phyloP scores from a whole-genome alignment of 2,888 invertebrate genomes.

The Himalopsyche kuldschensis region DNA sequence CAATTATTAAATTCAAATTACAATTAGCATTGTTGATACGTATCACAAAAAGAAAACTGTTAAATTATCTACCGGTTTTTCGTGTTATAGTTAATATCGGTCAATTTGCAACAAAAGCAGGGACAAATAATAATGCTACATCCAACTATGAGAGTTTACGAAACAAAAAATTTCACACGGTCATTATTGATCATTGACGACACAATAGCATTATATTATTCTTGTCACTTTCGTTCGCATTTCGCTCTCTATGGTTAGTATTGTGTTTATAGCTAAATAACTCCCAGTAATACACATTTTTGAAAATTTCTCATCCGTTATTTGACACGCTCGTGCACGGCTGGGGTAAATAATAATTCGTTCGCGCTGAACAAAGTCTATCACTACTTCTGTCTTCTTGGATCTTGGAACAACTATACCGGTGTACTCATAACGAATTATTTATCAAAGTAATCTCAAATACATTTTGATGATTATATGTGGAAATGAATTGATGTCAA shows the following conservation, averaged over 20 bases:
- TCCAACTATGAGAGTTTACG: background rate
- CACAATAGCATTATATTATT: background rate
- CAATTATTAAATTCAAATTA: too few species aligned
- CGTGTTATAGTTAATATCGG: background rate
- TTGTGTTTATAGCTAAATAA: background rate
- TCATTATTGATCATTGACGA: background rate
- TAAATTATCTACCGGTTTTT: background rate
- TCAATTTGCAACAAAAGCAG: background rate
- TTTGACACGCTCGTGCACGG: background rate
- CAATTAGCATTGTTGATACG: too few species aligned
- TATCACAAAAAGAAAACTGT: background rate
- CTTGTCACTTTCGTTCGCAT: background rate
- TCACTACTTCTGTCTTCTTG: too few species aligned
- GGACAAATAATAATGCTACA: background rate
- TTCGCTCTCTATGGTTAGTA: background rate
- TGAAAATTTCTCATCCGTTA: background rate
- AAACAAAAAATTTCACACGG: background rate
- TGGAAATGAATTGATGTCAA: too few species aligned
- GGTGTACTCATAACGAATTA: too few species aligned
- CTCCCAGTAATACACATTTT: background rate
- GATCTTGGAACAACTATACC: too few species aligned
- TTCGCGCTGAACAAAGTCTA: too few species aligned
- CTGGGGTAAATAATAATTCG: background rate
- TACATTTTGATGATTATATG: too few species aligned
- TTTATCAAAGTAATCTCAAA: too few species aligned